These are phyloP conservation scores for Drosophila repleta DNA, from an alignment of 1,140 invertebrate genomes.

Conservation along the genomic window DNA sequence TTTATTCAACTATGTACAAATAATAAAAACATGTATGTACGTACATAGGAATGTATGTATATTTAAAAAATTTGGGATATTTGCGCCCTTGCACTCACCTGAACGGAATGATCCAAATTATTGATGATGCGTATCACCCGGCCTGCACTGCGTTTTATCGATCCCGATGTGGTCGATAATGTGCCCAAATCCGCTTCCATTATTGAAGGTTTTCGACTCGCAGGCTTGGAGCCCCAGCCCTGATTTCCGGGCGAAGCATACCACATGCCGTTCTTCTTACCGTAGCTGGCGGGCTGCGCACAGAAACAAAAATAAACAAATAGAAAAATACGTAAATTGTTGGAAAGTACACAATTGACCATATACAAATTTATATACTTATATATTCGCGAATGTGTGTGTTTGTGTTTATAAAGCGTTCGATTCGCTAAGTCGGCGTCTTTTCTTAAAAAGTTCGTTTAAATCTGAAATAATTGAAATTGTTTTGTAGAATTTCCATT, in stretches of 20 bases:
- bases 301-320: conserved; percentile 62
- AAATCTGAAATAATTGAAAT: conserved; percentile 83
- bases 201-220: conserved; percentile 89
- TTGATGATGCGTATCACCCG: conserved; percentile 96
- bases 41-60: background rate
- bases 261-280: conserved; percentile 94
- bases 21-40: conserved; percentile 41
- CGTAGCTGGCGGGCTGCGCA: conserved; percentile 91
- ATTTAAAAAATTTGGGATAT: background rate
- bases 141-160: conserved; percentile 90
- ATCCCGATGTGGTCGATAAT: conserved; percentile 86
- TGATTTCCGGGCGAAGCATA: conserved; percentile 89
- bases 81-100: conserved; percentile 86
- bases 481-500: conserved; percentile 75
- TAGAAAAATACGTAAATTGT: conserved; percentile 65
- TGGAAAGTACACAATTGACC: conserved; percentile 44
- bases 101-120: conserved; percentile 94
- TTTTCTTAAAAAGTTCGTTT: conserved; percentile 65
- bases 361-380: conserved; percentile 23
- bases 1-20: conserved; percentile 21
- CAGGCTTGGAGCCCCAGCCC: conserved; percentile 85
- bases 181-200: conserved; percentile 90
- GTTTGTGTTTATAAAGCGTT: conserved; percentile 24
- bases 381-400: conserved; percentile 12
- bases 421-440: conserved; percentile 36